These are phyloP conservation scores for Xenopus laevis DNA, from an alignment of 2,113 vertebrate species.

Conservation along the genomic window DNA sequence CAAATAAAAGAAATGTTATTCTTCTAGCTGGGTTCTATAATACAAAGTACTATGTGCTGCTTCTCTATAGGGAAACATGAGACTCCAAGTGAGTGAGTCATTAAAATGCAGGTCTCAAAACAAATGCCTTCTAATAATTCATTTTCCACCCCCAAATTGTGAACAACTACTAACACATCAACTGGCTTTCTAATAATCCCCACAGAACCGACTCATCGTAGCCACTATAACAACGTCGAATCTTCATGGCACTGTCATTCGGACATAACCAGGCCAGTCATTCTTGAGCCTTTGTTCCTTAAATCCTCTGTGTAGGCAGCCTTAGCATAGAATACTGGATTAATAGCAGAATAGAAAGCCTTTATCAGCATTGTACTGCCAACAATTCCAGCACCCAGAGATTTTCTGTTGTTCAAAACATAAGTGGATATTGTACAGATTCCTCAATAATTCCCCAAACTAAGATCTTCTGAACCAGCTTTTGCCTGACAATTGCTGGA, in stretches of 20 bases:
- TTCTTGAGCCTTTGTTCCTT: slow-evolving; percentile 37
- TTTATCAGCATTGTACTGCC: slow-evolving; percentile 44
- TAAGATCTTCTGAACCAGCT: slow-evolving; percentile 33
- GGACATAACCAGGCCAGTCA: slow-evolving; percentile 33
- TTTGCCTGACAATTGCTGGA: slow-evolving; percentile 28
- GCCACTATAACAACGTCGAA: slow-evolving; percentile 14
- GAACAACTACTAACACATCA: background rate
- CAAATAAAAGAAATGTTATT: too few species aligned
- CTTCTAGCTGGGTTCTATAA: too few species aligned
- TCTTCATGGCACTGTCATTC: slow-evolving; percentile 24
- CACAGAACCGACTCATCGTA: slow-evolving; percentile 13
- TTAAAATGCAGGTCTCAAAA: too few species aligned
- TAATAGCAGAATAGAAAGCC: slow-evolving; percentile 40
- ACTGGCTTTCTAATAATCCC: slow-evolving; percentile 8
- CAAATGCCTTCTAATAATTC: too few species aligned
- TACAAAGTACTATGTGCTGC: too few species aligned
- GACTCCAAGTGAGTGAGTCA: too few species aligned
- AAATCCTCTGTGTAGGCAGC: slow-evolving; percentile 41
- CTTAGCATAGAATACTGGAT: slow-evolving; percentile 36
- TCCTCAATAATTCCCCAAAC: slow-evolving; percentile 42
- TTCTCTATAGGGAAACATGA: too few species aligned
- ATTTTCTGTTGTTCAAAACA: slow-evolving; percentile 45
- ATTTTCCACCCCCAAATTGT: too few species aligned
- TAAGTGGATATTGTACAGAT: slow-evolving; percentile 44
- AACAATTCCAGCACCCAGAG: slow-evolving; percentile 39